Conservation (phyloP, 2,888 invertebrate genomes). For the Amphipoea oculea region DNA sequence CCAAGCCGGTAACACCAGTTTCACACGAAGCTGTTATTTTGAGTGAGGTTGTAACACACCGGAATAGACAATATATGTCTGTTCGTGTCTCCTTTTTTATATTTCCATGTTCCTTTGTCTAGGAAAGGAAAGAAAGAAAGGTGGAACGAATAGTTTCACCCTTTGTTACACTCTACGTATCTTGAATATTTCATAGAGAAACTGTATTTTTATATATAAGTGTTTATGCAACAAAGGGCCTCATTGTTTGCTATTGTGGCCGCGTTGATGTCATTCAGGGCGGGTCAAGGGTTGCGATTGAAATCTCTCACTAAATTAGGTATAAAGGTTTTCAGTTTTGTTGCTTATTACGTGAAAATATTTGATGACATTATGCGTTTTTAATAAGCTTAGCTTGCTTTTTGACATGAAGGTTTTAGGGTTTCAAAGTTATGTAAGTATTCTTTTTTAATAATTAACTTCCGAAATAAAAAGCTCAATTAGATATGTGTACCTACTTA, state of each 20-base stretch:
- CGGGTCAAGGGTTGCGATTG: constrained; percentile 62
- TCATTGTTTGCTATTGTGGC: constrained; percentile 49
- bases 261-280: constrained; percentile 45
- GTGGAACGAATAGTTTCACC: constrained; percentile 24
- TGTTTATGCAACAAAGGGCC: constrained; percentile 53
- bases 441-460: constrained; percentile 2
- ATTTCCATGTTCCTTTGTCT: constrained; percentile 23
- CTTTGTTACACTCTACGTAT: constrained; percentile 48
- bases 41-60: constrained; percentile 6
- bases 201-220: constrained; percentile 32
- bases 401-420: constrained; percentile 17
- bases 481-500: too few species aligned
- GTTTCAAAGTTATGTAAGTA: constrained; percentile 16
- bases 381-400: constrained; percentile 49
- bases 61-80: constrained; percentile 42
- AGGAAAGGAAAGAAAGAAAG: constrained; percentile 36
- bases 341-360: constrained; percentile 26
- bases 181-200: constrained; percentile 60
- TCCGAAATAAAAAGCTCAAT: not conserved
- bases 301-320: constrained; percentile 54
- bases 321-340: constrained; percentile 33
- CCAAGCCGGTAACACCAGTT: constrained; percentile 14
- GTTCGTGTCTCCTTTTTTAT: constrained; percentile 29
- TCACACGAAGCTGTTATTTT: constrained; percentile 25
- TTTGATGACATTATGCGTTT: constrained; percentile 48